These are phyloP conservation scores for Gila robusta DNA, from an alignment of 2,797 vertebrate species.

Conservation along the genomic window DNA sequence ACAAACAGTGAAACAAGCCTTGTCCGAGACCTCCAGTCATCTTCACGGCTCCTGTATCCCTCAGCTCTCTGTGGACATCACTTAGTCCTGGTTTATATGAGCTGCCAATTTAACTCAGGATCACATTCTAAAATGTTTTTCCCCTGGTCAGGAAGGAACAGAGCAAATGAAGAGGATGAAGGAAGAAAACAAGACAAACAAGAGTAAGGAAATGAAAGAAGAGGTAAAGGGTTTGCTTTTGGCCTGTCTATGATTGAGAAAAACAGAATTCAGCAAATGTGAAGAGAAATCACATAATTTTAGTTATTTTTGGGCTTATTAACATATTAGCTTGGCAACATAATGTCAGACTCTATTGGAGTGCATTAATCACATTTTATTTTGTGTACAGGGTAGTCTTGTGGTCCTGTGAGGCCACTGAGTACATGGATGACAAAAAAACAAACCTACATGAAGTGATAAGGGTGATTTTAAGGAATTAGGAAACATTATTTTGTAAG, in stretches of 20 bases:
- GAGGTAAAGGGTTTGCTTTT: background rate
- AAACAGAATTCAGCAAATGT: background rate
- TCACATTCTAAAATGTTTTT: conserved; percentile 35
- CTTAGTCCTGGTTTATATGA: conserved; percentile 19
- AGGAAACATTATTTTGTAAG: background rate
- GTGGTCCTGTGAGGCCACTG: background rate
- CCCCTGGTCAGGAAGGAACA: conserved; percentile 3
- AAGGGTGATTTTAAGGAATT: background rate
- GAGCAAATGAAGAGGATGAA: conserved; percentile 21
- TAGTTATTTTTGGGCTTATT: background rate
- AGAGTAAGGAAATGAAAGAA: background rate
- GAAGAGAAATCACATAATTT: background rate
- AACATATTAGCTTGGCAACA: background rate
- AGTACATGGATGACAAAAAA: background rate
- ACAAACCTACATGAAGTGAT: background rate
- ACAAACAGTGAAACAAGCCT: conserved; percentile 37
- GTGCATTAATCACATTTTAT: background rate
- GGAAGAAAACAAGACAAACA: conserved; percentile 6
- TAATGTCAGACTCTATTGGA: background rate
- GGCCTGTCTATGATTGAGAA: background rate
- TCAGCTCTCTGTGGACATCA: conserved; percentile 31
- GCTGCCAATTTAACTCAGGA: conserved; percentile 32
- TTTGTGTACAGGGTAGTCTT: background rate
- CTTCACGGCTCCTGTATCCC: conserved; percentile 9
- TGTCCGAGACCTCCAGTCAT: conserved; percentile 34